Percentiles rank a stretch among this genome's conserved stretches.
These are phyloP conservation scores for Neogobius melanostomus DNA, from an alignment of 2,113 vertebrate species.

Conservation along the genomic window DNA sequence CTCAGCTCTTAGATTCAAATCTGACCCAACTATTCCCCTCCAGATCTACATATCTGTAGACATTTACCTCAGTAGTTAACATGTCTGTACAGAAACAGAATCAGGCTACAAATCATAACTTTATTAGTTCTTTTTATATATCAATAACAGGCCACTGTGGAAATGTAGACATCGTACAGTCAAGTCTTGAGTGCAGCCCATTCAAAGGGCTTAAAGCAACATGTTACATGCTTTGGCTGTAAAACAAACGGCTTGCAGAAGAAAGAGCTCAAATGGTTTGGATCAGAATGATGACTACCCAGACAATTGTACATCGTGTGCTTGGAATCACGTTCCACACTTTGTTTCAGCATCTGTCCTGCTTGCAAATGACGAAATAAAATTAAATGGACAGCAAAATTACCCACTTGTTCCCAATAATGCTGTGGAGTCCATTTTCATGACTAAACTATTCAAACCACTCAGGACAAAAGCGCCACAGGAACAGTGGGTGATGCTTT, in stretches of 20 bases:
- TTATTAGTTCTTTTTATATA: slow-evolving; percentile 65
- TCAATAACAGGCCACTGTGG: slow-evolving; percentile 81
- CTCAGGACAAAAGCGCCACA: neutral
- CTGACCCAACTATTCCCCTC: slow-evolving; percentile 61
- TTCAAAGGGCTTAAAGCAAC: slow-evolving; percentile 86
- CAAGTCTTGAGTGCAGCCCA: slow-evolving; percentile 80
- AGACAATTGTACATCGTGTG: slow-evolving; percentile 80
- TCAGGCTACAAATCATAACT: slow-evolving; percentile 81
- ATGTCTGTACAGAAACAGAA: slow-evolving; percentile 80
- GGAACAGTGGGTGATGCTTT: slow-evolving; percentile 14
- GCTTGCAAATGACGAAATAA: slow-evolving; percentile 22
- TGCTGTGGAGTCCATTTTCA: too few species aligned
- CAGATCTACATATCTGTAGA: slow-evolving; percentile 77
- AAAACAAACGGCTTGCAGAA: slow-evolving; percentile 66
- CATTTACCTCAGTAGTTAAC: slow-evolving; percentile 70
- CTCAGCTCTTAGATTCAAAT: too few species aligned
- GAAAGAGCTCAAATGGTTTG: slow-evolving; percentile 46
- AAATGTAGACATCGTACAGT: slow-evolving; percentile 82
- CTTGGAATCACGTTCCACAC: slow-evolving; percentile 82
- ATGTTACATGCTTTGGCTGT: slow-evolving; percentile 96
- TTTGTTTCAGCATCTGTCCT: slow-evolving; percentile 40
- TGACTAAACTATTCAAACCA: neutral
- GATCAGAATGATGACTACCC: slow-evolving; percentile 86
- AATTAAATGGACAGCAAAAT: neutral
- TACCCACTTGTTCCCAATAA: neutral